Percentiles rank a stretch among this genome's conserved stretches.
phyloP scores from a whole-genome alignment of 2,113 vertebrate species.

The Cinclus cinclus region DNA sequence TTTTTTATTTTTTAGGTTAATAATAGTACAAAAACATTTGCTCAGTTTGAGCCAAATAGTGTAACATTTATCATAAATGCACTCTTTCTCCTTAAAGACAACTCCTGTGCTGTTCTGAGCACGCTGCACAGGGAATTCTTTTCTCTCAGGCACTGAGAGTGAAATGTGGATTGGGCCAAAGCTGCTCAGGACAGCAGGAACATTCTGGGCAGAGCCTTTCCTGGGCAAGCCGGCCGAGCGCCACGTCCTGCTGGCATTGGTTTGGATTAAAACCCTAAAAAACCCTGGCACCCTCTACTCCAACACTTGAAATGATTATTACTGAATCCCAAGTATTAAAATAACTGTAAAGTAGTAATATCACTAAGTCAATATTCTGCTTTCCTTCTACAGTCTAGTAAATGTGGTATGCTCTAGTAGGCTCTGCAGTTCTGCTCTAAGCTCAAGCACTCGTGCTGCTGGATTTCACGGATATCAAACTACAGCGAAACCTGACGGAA shows the following conservation, averaged over 20 bases:
- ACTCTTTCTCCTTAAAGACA: slow-evolving; percentile 74
- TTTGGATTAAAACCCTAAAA: slow-evolving; percentile 25
- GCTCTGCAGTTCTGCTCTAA: slow-evolving; percentile 42
- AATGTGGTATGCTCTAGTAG: slow-evolving; percentile 44
- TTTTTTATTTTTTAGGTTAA: slow-evolving; percentile 62
- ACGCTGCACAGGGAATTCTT: slow-evolving; percentile 47
- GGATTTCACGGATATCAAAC: not conserved
- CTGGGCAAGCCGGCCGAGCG: not conserved
- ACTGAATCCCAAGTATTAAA: slow-evolving; percentile 8
- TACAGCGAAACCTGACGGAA: not conserved
- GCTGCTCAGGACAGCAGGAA: slow-evolving; percentile 41
- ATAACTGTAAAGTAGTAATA: slow-evolving; percentile 44
- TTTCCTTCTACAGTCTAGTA: slow-evolving; percentile 22
- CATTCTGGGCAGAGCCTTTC: not conserved
- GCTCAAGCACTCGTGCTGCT: slow-evolving; percentile 51
- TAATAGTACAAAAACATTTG: slow-evolving; percentile 75
- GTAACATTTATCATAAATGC: slow-evolving; percentile 85
- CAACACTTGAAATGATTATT: slow-evolving; percentile 14
- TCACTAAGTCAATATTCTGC: slow-evolving; percentile 41
- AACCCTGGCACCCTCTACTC: not conserved
- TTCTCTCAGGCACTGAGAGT: slow-evolving; percentile 63
- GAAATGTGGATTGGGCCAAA: slow-evolving; percentile 61
- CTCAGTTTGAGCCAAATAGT: slow-evolving; percentile 85
- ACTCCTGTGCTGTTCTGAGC: slow-evolving; percentile 67
- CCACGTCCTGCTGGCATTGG: not conserved